These are phyloP conservation scores for Pelagia noctiluca DNA, from an alignment of 30 jellyfish, hydroid and myxozoan species.

Conservation along the genomic window DNA sequence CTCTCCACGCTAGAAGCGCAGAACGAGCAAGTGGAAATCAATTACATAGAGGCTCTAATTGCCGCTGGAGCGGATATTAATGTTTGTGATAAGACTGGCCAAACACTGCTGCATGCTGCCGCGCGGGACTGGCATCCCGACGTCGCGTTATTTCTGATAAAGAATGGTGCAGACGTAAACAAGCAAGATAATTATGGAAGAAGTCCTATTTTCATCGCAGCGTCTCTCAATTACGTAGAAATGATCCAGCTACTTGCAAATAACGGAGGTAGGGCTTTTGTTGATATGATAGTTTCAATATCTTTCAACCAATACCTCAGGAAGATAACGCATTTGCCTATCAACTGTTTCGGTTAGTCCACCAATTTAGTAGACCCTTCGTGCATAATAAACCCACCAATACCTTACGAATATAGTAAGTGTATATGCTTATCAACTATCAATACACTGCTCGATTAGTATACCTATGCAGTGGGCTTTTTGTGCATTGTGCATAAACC, in stretches of 20 bases:
- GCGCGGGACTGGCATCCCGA: constrained; percentile 87
- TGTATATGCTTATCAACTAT: too few relatives aligned
- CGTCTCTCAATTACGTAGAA: constrained; percentile 43
- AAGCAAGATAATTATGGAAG: constrained; percentile 51
- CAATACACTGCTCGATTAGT: too few relatives aligned
- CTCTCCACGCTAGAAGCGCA: constrained; percentile 25
- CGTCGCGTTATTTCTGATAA: constrained; percentile 62
- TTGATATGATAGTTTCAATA: not conserved
- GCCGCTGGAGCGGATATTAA: constrained; percentile 72
- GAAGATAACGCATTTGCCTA: too few relatives aligned
- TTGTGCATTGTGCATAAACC: too few relatives aligned
- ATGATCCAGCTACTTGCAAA: constrained; percentile 55
- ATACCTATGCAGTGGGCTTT: too few relatives aligned
- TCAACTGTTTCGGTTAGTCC: too few relatives aligned
- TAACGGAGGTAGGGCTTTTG: constrained; percentile 42
- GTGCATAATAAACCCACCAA: too few relatives aligned
- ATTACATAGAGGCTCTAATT: constrained; percentile 44
- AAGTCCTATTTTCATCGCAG: constrained; percentile 65
- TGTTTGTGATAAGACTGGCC: constrained; percentile 67
- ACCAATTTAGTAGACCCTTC: too few relatives aligned
- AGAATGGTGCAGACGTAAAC: constrained; percentile 60
- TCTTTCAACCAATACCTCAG: constrained; percentile 3
- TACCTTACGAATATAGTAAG: too few relatives aligned
- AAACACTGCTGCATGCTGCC: constrained; percentile 68
- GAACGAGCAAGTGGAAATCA: constrained; percentile 27